These are phyloP conservation scores for Philopotamus ludificatus DNA, from an alignment of 1,140 invertebrate species.

Conservation along the genomic window DNA sequence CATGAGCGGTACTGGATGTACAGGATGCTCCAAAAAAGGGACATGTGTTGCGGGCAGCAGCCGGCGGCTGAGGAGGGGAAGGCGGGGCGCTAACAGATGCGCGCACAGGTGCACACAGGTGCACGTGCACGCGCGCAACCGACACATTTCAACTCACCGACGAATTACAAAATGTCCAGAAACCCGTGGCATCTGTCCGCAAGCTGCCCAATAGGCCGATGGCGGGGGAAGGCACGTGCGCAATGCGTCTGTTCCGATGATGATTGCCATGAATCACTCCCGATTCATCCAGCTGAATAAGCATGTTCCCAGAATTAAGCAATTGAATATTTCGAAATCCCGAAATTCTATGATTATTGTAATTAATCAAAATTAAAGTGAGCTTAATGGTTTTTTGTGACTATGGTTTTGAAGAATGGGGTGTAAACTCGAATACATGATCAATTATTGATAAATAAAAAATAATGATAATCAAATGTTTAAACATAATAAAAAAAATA, in stretches of 20 bases:
- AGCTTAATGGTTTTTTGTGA: too few species aligned
- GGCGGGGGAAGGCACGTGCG: conserved; percentile 1
- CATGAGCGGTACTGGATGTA: neutral
- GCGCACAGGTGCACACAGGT: conserved; percentile 23
- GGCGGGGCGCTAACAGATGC: conserved; percentile 7
- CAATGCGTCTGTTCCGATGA: too few species aligned
- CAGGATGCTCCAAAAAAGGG: conserved; percentile 10
- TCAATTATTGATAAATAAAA: too few species aligned
- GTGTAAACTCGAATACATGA: too few species aligned
- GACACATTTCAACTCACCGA: neutral
- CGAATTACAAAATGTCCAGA: conserved; percentile 1
- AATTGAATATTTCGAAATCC: neutral
- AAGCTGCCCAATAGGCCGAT: neutral
- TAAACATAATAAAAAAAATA: too few species aligned
- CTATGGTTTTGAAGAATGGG: too few species aligned
- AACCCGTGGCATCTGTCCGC: conserved; percentile 1
- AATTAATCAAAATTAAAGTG: too few species aligned
- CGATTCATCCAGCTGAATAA: neutral
- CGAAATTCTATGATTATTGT: too few species aligned
- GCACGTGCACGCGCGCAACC: conserved; percentile 10
- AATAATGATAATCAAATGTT: too few species aligned
- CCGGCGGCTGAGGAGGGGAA: neutral
- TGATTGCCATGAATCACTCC: neutral
- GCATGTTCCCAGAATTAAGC: neutral
- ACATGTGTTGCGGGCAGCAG: conserved; percentile 13